Evolutionary conservation across 2,888 invertebrate species (phyloP).

Genomic region (Drosophila anceps): DNA sequence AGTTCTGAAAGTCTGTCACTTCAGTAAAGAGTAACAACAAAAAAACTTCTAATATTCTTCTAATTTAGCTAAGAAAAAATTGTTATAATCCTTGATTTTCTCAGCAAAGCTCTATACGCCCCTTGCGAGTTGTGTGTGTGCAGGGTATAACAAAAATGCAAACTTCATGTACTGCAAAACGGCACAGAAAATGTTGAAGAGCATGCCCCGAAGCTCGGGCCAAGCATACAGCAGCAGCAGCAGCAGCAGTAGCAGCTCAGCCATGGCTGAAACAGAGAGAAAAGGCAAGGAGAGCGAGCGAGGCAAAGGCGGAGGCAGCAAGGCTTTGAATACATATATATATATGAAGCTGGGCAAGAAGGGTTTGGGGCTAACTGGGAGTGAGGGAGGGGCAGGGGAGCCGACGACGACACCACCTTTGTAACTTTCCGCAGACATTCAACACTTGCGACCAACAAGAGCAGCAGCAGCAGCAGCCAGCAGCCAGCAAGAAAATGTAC

Average conservation of each 20-base stretch:
- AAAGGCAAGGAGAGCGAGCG: neutral
- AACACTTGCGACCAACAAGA: slow-evolving; percentile 68
- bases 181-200: slow-evolving; percentile 71
- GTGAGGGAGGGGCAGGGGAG: neutral
- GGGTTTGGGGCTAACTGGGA: neutral
- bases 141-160: slow-evolving; percentile 62
- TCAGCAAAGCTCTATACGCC: neutral
- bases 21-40: too few species aligned
- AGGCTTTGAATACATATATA: slow-evolving; percentile 6
- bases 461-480: slow-evolving; percentile 38
- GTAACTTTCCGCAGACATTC: slow-evolving; percentile 75
- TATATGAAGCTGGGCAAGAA: slow-evolving; percentile 11
- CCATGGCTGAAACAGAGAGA: slow-evolving; percentile 32
- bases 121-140: neutral
- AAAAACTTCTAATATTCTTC: too few species aligned
- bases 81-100: too few species aligned
- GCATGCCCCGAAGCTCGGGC: slow-evolving; percentile 50
- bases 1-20: neutral
- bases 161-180: slow-evolving; percentile 69
- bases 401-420: slow-evolving; percentile 64
- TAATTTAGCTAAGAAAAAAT: too few species aligned
- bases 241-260: slow-evolving; percentile 18
- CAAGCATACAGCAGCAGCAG: slow-evolving; percentile 20
- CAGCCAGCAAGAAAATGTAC: slow-evolving; percentile 55
- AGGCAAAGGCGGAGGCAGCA: neutral